Base-by-base conservation (phyloP, 2,797 vertebrate genomes). In the Sebastes itinus region DNA sequence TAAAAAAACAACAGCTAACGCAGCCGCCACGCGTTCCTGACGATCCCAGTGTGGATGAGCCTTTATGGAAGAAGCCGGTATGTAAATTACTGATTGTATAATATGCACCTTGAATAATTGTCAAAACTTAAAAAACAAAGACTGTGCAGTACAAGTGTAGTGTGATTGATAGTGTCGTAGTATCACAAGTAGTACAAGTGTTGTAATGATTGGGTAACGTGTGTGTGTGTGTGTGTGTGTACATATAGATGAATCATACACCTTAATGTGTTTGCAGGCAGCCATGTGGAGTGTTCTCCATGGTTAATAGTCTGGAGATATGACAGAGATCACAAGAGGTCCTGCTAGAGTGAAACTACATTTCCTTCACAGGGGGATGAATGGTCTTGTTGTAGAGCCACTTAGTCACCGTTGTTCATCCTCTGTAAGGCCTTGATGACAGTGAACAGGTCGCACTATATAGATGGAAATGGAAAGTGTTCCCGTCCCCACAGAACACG, bases 341-440 rank as follows among this genome's bases (percentile, higher is more conserved):
- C 38, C 78, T 59, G 52, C 27, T 33, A 77, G 23, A 71, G 22
- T 64, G 11, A 52, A 67, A 82, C 59, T 77, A 25, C 64, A 82
- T 77, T 76, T 72, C 61, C 75, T 46, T 63, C 16, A 20, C 2
- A 49, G 1, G 54, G 64, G 30, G 58, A 28, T 82, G 68, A 78
- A 72, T 62, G 56, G 56, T 66, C 49, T 67, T 61, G 73, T 72
- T 74, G 52, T 46, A 54, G 25, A 77, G 62, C 52, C 75, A 81
- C 84, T 84, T 85, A 83, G 82, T 85, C 73, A 58, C 55, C 69
- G 35, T 60, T 82, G 70, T 80, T 87, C 80, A 55, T 67, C 52
- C 32, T 80, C 52, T 69, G 49, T 82, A 77, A 82, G 55, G 30
- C 33, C 52, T 11, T 75, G 52, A 74, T 78, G 76, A 81, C 58